Evolutionary conservation across 1,140 invertebrate species (phyloP).

Genomic region (Batillaria attramentaria): DNA sequence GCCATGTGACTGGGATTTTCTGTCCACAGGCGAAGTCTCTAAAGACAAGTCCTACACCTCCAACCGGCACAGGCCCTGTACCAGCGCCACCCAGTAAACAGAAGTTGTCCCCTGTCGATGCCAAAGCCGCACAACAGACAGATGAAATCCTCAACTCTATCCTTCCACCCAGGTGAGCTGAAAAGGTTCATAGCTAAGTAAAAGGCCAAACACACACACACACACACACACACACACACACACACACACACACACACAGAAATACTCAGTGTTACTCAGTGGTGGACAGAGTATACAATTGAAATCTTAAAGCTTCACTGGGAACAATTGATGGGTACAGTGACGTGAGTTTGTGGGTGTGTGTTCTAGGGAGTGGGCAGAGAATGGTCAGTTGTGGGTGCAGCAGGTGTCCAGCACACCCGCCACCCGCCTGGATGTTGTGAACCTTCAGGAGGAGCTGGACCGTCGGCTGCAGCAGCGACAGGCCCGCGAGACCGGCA

Average conservation of each 20-base stretch:
- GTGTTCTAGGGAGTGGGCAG: slow-evolving; percentile 84
- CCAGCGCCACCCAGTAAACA: slow-evolving; percentile 69
- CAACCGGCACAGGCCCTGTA: slow-evolving; percentile 62
- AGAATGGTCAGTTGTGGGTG: slow-evolving; percentile 79
- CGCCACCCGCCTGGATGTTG: slow-evolving; percentile 93
- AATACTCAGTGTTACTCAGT: no score
- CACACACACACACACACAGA: background rate
- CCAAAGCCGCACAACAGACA: slow-evolving; percentile 72
- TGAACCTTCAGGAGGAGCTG: slow-evolving; percentile 95
- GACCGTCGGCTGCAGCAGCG: slow-evolving; percentile 91
- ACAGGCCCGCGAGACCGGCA: slow-evolving; percentile 95
- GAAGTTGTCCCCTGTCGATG: slow-evolving; percentile 66
- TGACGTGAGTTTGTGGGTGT: slow-evolving; percentile 1
- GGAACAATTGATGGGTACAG: background rate
- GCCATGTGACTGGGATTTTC: no score
- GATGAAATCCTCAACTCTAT: slow-evolving; percentile 96
- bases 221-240: background rate
- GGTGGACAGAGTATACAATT: background rate
- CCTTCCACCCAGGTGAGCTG: slow-evolving; percentile 84
- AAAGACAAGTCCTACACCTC: slow-evolving; percentile 63
- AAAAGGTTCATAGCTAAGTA: background rate
- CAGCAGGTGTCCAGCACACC: slow-evolving; percentile 90
- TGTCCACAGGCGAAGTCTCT: slow-evolving; percentile 62
- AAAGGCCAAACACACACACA: background rate
- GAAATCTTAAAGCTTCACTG: slow-evolving; percentile 1